A percentile compares a stretch with the other conserved stretches of the same genome.
phyloP scores from a whole-genome alignment of 2,113 vertebrate species.

The Chaetodon auriga region DNA sequence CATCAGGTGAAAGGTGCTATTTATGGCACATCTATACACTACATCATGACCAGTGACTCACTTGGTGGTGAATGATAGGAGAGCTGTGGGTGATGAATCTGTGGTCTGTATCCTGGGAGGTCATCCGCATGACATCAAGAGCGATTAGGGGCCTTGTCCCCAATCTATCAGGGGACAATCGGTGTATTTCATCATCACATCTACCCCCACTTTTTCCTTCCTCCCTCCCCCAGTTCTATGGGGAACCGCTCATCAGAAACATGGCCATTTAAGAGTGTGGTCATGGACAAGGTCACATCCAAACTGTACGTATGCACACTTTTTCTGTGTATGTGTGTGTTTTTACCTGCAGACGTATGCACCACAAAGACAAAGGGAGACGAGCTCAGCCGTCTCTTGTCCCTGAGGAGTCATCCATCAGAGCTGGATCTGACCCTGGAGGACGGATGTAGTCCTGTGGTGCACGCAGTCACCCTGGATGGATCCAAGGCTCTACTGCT shows the following conservation, averaged over 20 bases:
- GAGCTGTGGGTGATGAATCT: constrained; percentile 75
- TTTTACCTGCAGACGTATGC: constrained; percentile 36
- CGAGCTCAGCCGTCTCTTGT: constrained; percentile 39
- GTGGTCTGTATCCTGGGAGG: constrained; percentile 73
- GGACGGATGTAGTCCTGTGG: constrained; percentile 50
- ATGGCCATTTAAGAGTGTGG: constrained; percentile 59
- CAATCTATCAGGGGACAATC: constrained; percentile 79
- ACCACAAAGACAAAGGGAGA: constrained; percentile 61
- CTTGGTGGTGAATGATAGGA: constrained; percentile 58
- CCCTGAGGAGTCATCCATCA: constrained; percentile 74
- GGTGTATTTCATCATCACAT: constrained; percentile 78
- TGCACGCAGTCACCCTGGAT: constrained; percentile 44
- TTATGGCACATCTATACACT: constrained; percentile 65
- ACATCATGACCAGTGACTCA: constrained; percentile 68
- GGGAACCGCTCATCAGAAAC: constrained; percentile 65
- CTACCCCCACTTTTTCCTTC: constrained; percentile 33
- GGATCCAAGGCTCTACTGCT: constrained; percentile 56
- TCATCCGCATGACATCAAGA: constrained; percentile 79
- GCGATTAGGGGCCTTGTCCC: constrained; percentile 77
- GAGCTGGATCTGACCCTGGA: constrained; percentile 68
- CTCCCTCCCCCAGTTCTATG: constrained; percentile 16
- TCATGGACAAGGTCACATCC: constrained; percentile 74
- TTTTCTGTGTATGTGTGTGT: constrained; percentile 20
- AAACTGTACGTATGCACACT: constrained; percentile 38
- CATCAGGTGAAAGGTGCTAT: constrained; percentile 66